A percentile compares a stretch with the other conserved stretches of the same genome.
These are phyloP conservation scores for Paraescarpia echinospica DNA, from an alignment of 1,140 invertebrate genomes.

Conservation along the genomic window DNA sequence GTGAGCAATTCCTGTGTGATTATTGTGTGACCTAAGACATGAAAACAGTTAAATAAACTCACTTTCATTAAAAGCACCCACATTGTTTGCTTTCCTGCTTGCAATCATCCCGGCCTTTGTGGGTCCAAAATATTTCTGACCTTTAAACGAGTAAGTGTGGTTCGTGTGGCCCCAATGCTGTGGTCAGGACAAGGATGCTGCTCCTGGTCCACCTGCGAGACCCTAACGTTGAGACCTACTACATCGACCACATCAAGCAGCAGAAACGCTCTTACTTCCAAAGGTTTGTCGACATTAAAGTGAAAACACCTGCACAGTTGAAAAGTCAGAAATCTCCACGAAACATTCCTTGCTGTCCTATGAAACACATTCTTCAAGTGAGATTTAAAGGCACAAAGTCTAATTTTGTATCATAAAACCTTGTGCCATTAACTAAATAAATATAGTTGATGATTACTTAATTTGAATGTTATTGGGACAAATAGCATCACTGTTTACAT, in stretches of 20 bases:
- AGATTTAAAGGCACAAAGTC: too few relatives aligned
- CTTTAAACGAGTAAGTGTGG: not conserved
- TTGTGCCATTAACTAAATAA: too few relatives aligned
- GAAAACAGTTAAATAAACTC: not conserved
- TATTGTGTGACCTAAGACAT: not conserved
- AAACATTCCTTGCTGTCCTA: not conserved
- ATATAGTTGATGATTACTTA: too few relatives aligned
- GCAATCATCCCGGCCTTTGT: not conserved
- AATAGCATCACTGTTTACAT: too few relatives aligned
- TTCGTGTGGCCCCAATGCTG: not conserved
- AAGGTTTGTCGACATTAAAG: constrained; percentile 10
- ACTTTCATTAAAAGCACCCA: not conserved
- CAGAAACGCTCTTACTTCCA: constrained; percentile 3
- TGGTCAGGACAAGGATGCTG: not conserved
- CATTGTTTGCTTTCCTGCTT: not conserved
- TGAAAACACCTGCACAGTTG: not conserved
- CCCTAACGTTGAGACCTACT: constrained; percentile 15
- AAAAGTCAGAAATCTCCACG: not conserved
- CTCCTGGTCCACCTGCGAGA: constrained; percentile 16
- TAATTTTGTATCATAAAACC: too few relatives aligned
- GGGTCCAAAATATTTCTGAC: not conserved
- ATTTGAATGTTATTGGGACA: too few relatives aligned
- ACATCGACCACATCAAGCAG: not conserved
- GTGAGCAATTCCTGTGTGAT: not conserved
- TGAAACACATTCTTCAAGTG: too few relatives aligned